A percentile compares a stretch with the other conserved stretches of the same genome.
Evolutionary conservation across 2,797 vertebrate genomes (phyloP).

Genomic region (Bradypodion ventrale): DNA sequence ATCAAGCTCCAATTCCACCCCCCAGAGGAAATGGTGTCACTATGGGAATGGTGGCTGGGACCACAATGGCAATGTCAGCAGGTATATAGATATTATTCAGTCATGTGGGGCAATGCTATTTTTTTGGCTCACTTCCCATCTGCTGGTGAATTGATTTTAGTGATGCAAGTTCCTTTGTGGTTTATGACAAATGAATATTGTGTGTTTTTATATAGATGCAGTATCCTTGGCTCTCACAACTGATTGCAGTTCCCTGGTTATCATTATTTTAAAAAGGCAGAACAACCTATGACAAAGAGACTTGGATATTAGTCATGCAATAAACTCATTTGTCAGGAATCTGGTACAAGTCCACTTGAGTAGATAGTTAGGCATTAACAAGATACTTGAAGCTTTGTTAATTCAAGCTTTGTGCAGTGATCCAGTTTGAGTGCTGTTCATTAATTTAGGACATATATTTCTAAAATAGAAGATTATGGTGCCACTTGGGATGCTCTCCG

Average conservation of each 20-base stretch:
- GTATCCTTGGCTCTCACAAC: background rate
- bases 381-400: background rate
- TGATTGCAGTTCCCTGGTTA: background rate
- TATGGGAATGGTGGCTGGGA: slow-evolving; percentile 98
- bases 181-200: background rate
- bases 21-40: slow-evolving; percentile 87
- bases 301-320: background rate
- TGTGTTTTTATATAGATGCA: background rate
- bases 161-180: background rate
- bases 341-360: background rate
- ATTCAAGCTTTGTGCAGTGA: background rate
- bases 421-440: background rate
- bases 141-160: background rate
- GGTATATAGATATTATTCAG: slow-evolving; percentile 74
- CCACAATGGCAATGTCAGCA: slow-evolving; percentile 99
- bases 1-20: slow-evolving; percentile 85
- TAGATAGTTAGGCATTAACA: background rate
- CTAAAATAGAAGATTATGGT: background rate
- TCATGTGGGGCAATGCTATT: background rate
- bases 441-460: background rate
- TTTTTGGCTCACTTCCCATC: background rate
- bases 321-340: background rate
- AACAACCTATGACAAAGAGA: background rate
- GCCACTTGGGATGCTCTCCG: background rate
- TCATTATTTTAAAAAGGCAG: background rate